A percentile compares a stretch with the other conserved stretches of the same genome.
Conservation (phyloP, 2,888 invertebrate species). For the Melolontha melolontha region DNA sequence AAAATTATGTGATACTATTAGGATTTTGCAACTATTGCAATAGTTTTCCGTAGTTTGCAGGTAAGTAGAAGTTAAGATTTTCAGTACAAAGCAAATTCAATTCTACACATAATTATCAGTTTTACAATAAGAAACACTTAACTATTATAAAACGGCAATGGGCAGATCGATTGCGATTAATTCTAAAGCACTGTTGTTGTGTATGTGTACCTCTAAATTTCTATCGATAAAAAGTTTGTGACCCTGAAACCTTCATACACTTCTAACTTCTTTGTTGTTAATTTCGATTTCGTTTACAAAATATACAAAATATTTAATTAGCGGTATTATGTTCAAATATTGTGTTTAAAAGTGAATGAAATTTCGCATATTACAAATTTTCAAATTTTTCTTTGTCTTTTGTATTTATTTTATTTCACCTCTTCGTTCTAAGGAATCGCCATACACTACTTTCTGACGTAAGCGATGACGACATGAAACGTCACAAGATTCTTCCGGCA, state of each 20-base stretch:
- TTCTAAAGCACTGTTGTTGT: background rate
- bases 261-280: constrained; percentile 43
- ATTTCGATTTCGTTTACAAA: constrained; percentile 17
- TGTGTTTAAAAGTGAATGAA: constrained; percentile 3
- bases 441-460: constrained; percentile 56
- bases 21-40: too few relatives aligned
- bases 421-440: constrained; percentile 39
- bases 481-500: constrained; percentile 65
- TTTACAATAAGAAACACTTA: background rate
- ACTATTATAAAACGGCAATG: background rate
- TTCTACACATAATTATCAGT: background rate
- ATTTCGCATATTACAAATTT: constrained; percentile 7
- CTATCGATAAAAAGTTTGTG: constrained; percentile 41
- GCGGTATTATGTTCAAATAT: background rate
- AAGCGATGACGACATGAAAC: constrained; percentile 63
- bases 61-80: too few relatives aligned
- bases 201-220: constrained; percentile 20
- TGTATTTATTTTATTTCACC: constrained; percentile 33
- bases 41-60: too few relatives aligned
- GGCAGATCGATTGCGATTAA: background rate
- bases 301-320: constrained; percentile 4
- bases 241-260: constrained; percentile 41
- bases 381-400: constrained; percentile 29
- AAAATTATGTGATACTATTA: too few relatives aligned
- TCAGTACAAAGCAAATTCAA: too few relatives aligned